Base-by-base conservation (phyloP, 2,113 vertebrate genomes). In the Atractosteus spatula region DNA sequence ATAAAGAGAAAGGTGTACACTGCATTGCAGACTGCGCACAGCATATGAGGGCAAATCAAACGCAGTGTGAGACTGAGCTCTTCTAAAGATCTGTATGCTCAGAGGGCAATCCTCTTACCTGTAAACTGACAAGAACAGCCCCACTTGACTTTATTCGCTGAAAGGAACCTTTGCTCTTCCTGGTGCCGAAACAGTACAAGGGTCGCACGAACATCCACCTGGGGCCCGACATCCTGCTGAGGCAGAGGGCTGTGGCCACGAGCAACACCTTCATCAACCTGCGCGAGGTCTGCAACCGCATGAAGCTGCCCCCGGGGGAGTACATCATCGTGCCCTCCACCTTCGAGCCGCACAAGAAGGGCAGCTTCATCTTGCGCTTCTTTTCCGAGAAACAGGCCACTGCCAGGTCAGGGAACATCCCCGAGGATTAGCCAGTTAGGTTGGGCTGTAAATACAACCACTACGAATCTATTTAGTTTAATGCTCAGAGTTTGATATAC, bases 281-380 rank as follows among this genome's bases (percentile, higher is more conserved):
- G 45, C 85, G 93, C 0, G 95, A 96, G 80, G 87, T 95, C 17
- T 92, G 92, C 0, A 64, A 81, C 41, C 91, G 92, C 7, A 79
- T 92, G 69, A 90, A 66, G 11, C 84, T 98, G 57, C 90, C 94
- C 1, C 88, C 78, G 0, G 95, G 96, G 42, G 91, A 94, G 55
- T 96, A 97, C 10, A 81, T 89, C 74, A 88, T 96, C 0, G 79
- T 96, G 41, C 95, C 95, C 0, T 95, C 94, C 13, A 97, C 96
- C 12, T 96, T 96, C 0, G 59, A 92, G 12, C 93, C 95, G 64
- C 93, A 93, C 79, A 89, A 87, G 86, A 91, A 92, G 0, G 90
- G 93, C 44, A 89, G 87, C 74, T 97, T 97, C 79, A 72, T 94
- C 77, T 86, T 98, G 55, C 80, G 94, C 8, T 87, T 98, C 71